Evolutionary conservation across 2,797 vertebrate genomes (phyloP), one percentile per base, ranked within the genome.

Genomic region (Notamacropus eugenii): DNA sequence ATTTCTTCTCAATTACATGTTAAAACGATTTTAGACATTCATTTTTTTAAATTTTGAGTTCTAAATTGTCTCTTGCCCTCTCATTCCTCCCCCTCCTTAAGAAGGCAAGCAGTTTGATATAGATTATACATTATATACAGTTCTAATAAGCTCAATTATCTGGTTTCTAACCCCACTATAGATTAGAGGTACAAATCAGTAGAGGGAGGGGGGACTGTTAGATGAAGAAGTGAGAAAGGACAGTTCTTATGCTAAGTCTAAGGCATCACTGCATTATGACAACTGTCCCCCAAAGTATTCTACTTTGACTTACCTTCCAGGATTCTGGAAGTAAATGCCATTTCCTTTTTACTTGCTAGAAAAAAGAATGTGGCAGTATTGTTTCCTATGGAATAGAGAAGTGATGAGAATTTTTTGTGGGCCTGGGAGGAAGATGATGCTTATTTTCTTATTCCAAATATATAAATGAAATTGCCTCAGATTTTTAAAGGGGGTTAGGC

Each of bases 361-460:
- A 94, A 96, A 95, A 54, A 0, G n/a, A 67, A 91, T 59, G 87
- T 57, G 58, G 54, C 29, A 28, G 10, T 91, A 24, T 14, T 90
- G 92, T 59, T 96, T 94, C 91, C 59, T 94, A 50, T 34, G n/a
- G 56, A 40, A 93, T 59, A 19, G 6, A 92, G 67, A 91, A 90
- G 87, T 91, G n/a, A 96, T 93, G 55, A 95, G 82, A 54, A 52
- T 93, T 55, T 87, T 34, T 62, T n/a, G 40, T 34, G 1, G 93
- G 27, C 62, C 54, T 95, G 92, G 58, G 59, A 59, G 62, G 55
- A 9, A 34, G 50, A 62, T 40, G 57, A 12, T 57, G 50, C 27
- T 92, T 87, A 55, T 93, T 46, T 92, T 87, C 28, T 93, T 55
- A 5, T 31, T 82, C 93, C 90, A 59, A 90, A 94, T 56, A 54